phyloP scores from a whole-genome alignment of 2,113 vertebrate species.

The Sceloporus undulatus region DNA sequence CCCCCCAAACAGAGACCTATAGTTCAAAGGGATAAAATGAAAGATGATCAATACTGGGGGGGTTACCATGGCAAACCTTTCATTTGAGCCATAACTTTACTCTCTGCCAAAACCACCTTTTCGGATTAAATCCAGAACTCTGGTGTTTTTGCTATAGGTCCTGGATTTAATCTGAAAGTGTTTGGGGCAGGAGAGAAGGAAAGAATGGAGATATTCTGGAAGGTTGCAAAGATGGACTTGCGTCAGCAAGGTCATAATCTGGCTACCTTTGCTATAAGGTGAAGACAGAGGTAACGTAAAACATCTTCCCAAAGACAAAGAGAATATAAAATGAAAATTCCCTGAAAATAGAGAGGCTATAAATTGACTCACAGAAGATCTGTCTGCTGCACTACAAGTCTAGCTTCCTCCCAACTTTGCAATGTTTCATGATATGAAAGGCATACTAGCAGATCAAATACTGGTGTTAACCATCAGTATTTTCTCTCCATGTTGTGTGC shows the following conservation, averaged over 20 bases:
- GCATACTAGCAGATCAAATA: not conserved
- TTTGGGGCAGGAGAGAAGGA: no score
- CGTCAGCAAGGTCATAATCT: no score
- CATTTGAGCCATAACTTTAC: not conserved
- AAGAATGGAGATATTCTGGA: no score
- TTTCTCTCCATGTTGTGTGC: no score
- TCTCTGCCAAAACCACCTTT: not conserved
- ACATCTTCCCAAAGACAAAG: not conserved
- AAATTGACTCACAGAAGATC: not conserved
- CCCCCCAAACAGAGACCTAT: no score
- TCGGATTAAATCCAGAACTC: not conserved
- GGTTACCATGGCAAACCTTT: not conserved
- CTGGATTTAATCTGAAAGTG: no score
- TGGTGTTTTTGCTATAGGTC: no score
- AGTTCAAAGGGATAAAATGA: not conserved
- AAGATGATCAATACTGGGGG: no score
- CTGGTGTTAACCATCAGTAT: no score
- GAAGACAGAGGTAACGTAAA: not conserved
- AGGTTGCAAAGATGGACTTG: no score
- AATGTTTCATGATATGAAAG: not conserved
- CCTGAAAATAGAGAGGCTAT: no score
- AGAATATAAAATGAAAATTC: no score
- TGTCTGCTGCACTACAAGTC: not conserved
- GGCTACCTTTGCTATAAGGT: not conserved
- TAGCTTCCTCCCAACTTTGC: not conserved